Evolutionary conservation across 2,113 vertebrate species (phyloP), one percentile per base, ranked within the genome.

Genomic region (Scatophagus argus): DNA sequence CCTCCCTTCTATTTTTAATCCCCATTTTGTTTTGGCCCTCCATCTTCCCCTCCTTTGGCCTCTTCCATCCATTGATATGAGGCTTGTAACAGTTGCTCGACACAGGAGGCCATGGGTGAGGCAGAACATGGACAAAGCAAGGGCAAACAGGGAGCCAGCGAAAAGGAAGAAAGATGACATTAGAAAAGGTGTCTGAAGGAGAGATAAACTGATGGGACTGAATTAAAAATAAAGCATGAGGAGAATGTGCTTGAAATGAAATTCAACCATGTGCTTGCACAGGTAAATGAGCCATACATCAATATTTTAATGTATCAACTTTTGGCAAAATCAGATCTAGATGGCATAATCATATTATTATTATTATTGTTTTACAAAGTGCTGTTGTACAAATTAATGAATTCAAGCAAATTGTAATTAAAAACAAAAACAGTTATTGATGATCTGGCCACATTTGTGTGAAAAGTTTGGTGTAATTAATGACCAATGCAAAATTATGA

Each of bases 111-210:
- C 54, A 38, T 0, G 51, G 68, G 47, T 74, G 49, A 79, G 66
- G 25, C n/a, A 17, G 36, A 54, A 39, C 44, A 9, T 8, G 38
- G 80, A 80, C 44, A 66, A 69, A 59, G 43, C 71, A 68, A 90
- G 82, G 81, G 51, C 74, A 87, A 78, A 88, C 75, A 8, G 19
- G 77, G 58, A 87, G 51, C 46, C 17, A 43, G 47, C 5, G 16
- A 32, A 89, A 32, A 39, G 71, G 77, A 81, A 13, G 13, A 79
- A 73, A 27, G 29, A 39, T 41, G 34, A 32, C 23, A 47, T 23
- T 2, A 27, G 31, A n/a, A 49, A 49, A 41, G 8, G 14, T 19
- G 39, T 79, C 79, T 17, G 3, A 36, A 36, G 38, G 55, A 74
- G 49, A 81, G 12, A 47, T 8, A 6, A 44, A 43, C 27, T 7